A percentile compares a stretch with the other conserved stretches of the same genome.
Evolutionary conservation across 2,113 vertebrate genomes (phyloP).

Genomic region (Xenotilapia caudafasciata): DNA sequence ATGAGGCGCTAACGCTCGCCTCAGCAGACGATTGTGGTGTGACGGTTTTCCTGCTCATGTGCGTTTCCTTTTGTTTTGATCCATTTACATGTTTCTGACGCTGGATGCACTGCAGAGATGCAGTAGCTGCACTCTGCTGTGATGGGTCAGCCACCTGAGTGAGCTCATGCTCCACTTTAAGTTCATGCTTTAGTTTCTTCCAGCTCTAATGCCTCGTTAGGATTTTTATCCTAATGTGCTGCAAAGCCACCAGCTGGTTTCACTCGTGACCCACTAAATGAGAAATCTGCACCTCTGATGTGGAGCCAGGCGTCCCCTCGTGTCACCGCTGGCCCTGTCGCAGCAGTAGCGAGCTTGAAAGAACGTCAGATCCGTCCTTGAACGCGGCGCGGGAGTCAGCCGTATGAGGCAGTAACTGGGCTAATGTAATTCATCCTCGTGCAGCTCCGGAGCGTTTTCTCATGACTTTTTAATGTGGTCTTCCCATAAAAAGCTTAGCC

Average conservation of each 20-base stretch:
- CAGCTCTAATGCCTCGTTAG: neutral
- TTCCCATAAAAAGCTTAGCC: constrained; percentile 12
- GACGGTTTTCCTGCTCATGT: neutral
- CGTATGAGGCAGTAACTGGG: neutral
- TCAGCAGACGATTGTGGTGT: neutral
- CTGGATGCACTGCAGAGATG: neutral
- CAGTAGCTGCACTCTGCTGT: neutral
- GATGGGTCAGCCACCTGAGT: neutral
- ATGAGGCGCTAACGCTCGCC: neutral
- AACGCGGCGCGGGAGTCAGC: neutral
- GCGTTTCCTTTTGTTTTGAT: neutral
- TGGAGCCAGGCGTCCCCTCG: neutral
- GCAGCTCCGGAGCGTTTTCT: neutral
- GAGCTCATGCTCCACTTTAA: neutral
- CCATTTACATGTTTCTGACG: neutral
- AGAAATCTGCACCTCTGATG: neutral
- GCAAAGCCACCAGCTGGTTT: neutral
- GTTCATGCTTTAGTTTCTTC: neutral
- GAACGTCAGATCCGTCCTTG: neutral
- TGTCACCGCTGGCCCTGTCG: neutral
- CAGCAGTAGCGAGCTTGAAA: neutral
- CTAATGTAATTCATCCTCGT: neutral
- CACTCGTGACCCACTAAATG: neutral
- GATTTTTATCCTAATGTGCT: neutral
- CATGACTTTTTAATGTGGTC: constrained; percentile 17